Evolutionary conservation across 2,888 invertebrate species (phyloP).

Genomic region (Aleiodes leptofemur): DNA sequence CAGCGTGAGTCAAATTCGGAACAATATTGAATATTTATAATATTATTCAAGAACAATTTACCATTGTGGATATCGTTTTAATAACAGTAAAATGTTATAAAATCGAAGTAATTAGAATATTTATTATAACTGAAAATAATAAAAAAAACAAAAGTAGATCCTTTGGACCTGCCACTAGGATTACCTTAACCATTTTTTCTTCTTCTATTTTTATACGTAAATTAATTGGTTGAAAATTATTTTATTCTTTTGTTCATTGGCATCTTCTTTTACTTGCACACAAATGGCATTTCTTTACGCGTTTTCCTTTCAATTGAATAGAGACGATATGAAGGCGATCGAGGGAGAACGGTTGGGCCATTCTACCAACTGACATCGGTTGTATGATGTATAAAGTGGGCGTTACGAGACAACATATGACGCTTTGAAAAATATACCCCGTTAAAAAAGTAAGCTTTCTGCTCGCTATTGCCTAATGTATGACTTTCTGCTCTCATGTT

Average conservation of each 20-base stretch:
- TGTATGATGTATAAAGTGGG: conserved; percentile 41
- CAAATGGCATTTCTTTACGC: background rate
- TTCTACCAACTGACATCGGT: conserved; percentile 42
- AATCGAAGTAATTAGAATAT: no score
- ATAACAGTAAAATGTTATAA: no score
- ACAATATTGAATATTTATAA: no score
- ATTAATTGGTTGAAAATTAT: no score
- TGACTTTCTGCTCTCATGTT: conserved; percentile 18
- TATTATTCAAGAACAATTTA: no score
- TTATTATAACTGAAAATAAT: no score
- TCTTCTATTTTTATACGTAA: background rate
- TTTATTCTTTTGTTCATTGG: no score
- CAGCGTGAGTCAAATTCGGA: no score
- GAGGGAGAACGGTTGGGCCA: conserved; percentile 9
- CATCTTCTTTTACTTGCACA: no score
- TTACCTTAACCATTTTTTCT: background rate
- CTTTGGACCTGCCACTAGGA: no score
- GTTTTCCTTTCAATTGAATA: background rate
- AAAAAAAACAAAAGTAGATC: no score
- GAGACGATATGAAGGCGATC: background rate
- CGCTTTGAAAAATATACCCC: conserved; percentile 25
- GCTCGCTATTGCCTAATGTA: conserved; percentile 12
- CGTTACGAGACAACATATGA: conserved; percentile 45
- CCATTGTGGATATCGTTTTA: no score
- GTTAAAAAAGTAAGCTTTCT: conserved; percentile 13